Conservation (phyloP, 2,888 invertebrate genomes). For the Diogma glabrata region DNA sequence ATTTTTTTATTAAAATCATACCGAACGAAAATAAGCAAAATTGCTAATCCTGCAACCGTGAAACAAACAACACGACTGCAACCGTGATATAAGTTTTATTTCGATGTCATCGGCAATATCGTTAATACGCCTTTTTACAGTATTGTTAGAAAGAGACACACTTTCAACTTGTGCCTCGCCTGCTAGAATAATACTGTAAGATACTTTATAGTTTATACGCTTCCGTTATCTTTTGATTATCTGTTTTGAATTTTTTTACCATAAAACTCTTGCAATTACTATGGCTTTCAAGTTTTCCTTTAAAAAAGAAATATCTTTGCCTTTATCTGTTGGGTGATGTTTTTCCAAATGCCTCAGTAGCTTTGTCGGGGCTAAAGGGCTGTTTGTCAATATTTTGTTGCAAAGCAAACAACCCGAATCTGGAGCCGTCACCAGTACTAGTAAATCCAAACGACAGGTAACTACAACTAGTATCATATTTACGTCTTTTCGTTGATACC, state of each 20-base stretch:
- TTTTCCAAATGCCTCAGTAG: slow-evolving; percentile 12
- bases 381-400: slow-evolving; percentile 6
- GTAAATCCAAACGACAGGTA: slow-evolving; percentile 2
- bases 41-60: no score
- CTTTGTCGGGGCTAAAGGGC: slow-evolving; percentile 11
- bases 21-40: no score
- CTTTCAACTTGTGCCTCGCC: no score
- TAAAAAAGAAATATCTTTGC: background rate
- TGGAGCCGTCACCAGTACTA: slow-evolving; percentile 9
- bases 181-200: no score
- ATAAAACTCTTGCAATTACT: background rate
- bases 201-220: no score
- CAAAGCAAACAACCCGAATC: slow-evolving; percentile 13
- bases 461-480: no score
- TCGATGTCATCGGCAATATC: no score
- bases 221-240: slow-evolving; percentile 14
- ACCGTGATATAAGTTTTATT: no score
- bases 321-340: slow-evolving; percentile 10
- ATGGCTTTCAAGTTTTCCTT: slow-evolving; percentile 1
- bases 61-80: no score
- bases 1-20: no score
- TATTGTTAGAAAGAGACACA: no score
- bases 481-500: background rate
- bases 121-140: no score
- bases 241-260: slow-evolving; percentile 14